A percentile compares a stretch with the other conserved stretches of the same genome.
Evolutionary conservation across 53 echinoderm and acorn worm species (phyloP).

Genomic region (Holothuria scabra): DNA sequence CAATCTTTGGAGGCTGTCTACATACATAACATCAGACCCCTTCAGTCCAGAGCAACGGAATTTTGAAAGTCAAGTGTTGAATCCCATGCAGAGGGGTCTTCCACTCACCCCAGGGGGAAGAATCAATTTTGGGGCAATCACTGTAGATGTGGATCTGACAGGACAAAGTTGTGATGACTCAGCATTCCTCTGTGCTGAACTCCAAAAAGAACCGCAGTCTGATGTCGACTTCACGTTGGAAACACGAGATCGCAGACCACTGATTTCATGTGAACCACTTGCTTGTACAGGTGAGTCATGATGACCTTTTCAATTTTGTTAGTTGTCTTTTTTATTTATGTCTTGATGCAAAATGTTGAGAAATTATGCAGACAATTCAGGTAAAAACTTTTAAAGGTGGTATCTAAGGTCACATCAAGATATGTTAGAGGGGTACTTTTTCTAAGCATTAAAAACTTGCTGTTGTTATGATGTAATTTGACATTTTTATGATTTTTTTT

Average conservation of each 20-base stretch:
- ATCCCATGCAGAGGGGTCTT: conserved; percentile 59
- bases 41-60: conserved; percentile 67
- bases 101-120: conserved; percentile 68
- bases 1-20: conserved; percentile 78
- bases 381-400: no score
- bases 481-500: no score
- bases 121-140: conserved; percentile 77
- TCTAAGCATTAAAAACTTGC: no score
- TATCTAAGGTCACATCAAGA: no score
- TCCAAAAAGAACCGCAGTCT: conserved; percentile 73
- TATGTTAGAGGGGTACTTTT: no score
- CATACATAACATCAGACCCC: conserved; percentile 71
- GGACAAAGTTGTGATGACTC: conserved; percentile 74
- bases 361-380: no score
- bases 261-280: conserved; percentile 70
- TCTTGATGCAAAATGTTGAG: no score
- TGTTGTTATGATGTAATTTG: no score
- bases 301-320: not conserved
- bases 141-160: conserved; percentile 74
- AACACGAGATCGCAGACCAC: conserved; percentile 55
- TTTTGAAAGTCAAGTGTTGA: conserved; percentile 70
- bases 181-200: conserved; percentile 72
- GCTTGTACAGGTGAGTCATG: conserved; percentile 53
- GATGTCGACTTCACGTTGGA: conserved; percentile 66
- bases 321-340: no score